Evolutionary conservation across 2,113 vertebrate species (phyloP).

Genomic region (Condylura cristata): DNA sequence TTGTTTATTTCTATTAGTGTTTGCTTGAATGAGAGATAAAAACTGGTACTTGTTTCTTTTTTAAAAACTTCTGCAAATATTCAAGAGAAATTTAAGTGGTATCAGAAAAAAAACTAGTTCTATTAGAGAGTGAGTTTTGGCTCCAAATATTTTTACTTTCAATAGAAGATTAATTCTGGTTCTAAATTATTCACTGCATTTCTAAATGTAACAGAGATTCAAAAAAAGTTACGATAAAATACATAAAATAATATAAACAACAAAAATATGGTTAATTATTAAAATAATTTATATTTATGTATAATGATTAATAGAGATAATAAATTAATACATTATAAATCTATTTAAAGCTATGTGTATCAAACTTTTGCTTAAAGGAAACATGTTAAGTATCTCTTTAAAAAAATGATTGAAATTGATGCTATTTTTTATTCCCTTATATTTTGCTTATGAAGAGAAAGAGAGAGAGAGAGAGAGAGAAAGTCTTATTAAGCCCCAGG

Average conservation of each 20-base stretch:
- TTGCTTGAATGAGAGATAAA: conserved; percentile 49
- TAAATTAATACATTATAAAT: background rate
- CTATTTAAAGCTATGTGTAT: background rate
- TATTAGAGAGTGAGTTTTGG: background rate
- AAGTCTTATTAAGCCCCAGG: background rate
- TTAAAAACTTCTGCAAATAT: background rate
- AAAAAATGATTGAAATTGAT: background rate
- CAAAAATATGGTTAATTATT: no score
- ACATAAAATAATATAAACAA: background rate
- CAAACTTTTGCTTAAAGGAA: background rate
- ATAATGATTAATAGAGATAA: background rate
- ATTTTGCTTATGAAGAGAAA: no score
- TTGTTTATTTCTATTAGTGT: background rate
- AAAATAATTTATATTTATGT: no score
- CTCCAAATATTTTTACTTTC: background rate
- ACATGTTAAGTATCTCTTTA: background rate
- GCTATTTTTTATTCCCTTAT: background rate
- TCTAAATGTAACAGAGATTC: background rate
- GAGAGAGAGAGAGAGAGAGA: no score
- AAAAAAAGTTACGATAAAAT: background rate
- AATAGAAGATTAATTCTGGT: background rate
- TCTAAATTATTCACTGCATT: background rate
- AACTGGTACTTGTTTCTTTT: background rate
- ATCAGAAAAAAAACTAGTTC: conserved; percentile 24
- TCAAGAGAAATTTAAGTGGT: background rate